Conservation (phyloP, 2,888 invertebrate species). For the Rhamnusium bicolor region DNA sequence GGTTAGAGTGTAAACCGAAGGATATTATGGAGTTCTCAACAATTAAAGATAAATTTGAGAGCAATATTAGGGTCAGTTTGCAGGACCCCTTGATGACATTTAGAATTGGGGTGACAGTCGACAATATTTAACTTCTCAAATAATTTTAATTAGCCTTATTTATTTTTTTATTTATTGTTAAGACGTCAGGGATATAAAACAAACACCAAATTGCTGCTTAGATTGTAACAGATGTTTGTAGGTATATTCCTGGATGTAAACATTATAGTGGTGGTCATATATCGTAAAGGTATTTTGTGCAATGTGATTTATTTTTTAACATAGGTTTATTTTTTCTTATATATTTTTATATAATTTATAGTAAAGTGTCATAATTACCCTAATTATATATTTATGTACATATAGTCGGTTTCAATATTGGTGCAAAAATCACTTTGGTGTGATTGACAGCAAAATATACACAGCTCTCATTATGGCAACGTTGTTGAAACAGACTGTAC, state of each 20-base stretch:
- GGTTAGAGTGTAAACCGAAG: slow-evolving; percentile 92
- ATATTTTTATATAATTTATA: background rate
- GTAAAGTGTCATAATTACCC: too few species aligned
- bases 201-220: background rate
- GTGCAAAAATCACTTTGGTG: background rate
- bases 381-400: background rate
- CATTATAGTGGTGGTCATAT: too few species aligned
- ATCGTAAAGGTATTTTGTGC: too few species aligned
- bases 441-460: background rate
- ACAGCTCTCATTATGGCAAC: background rate
- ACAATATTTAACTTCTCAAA: slow-evolving; percentile 74
- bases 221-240: background rate
- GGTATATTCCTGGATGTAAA: too few species aligned
- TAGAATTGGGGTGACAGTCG: slow-evolving; percentile 85
- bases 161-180: slow-evolving; percentile 34
- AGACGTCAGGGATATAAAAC: background rate
- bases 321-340: too few species aligned
- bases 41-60: slow-evolving; percentile 90
- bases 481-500: background rate
- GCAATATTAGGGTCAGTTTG: slow-evolving; percentile 78
- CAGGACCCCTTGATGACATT: slow-evolving; percentile 82
- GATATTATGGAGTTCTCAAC: slow-evolving; percentile 97
- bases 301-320: too few species aligned
- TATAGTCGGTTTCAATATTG: background rate
- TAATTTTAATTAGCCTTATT: slow-evolving; percentile 1